A percentile compares a stretch with the other conserved stretches of the same genome.
phyloP scores from a whole-genome alignment of 2,888 invertebrate genomes.

The Callosobruchus maculatus region DNA sequence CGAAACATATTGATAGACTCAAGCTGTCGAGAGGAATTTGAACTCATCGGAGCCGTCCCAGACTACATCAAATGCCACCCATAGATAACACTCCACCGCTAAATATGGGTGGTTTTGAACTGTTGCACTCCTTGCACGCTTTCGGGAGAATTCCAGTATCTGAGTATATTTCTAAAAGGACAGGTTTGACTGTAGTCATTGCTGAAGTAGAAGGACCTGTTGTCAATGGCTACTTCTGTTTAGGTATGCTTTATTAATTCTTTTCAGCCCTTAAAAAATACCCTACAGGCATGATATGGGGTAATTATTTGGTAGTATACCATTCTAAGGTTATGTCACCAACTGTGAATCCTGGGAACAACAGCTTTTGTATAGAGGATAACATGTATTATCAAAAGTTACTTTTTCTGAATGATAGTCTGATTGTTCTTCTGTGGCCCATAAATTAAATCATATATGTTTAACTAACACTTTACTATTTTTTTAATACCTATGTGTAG shows the following conservation, averaged over 20 bases:
- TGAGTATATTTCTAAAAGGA: slow-evolving; percentile 74
- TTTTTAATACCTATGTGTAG: too few species aligned
- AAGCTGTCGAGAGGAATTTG: not conserved
- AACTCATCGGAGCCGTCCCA: not conserved
- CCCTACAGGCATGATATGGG: not conserved
- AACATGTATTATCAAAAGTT: too few species aligned
- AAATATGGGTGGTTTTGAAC: slow-evolving; percentile 51
- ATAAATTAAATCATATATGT: too few species aligned
- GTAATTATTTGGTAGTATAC: too few species aligned
- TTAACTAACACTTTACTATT: too few species aligned
- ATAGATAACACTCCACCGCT: slow-evolving; percentile 43
- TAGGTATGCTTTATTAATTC: slow-evolving; percentile 56
- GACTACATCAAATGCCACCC: slow-evolving; percentile 29
- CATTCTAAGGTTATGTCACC: too few species aligned
- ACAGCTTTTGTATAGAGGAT: too few species aligned
- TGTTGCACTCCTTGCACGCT: slow-evolving; percentile 62
- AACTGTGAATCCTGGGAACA: too few species aligned
- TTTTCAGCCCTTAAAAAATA: not conserved
- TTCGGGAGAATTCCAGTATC: slow-evolving; percentile 72
- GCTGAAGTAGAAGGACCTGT: slow-evolving; percentile 88
- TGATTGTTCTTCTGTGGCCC: too few species aligned
- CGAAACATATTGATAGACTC: not conserved
- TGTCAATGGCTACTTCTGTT: slow-evolving; percentile 81
- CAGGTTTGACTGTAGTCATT: slow-evolving; percentile 78
- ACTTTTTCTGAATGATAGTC: too few species aligned